Evolutionary conservation across 2,888 invertebrate species (phyloP).

Genomic region (Sussaba pulchella): DNA sequence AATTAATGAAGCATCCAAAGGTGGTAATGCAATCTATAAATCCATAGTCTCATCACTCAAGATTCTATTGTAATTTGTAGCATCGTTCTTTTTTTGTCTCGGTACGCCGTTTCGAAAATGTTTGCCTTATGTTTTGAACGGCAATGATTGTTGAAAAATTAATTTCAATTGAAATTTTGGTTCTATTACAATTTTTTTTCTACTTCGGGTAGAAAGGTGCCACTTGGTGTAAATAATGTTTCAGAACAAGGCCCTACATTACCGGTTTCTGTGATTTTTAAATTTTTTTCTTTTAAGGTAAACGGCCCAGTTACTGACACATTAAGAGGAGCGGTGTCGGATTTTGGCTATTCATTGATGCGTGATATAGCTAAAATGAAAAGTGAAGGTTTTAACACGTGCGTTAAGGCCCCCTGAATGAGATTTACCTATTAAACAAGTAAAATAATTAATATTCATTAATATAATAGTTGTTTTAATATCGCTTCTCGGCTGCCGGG

Average conservation of each 20-base stretch:
- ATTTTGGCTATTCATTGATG: too few relatives aligned
- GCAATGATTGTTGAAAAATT: neutral
- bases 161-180: slow-evolving; percentile 10
- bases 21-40: slow-evolving; percentile 16
- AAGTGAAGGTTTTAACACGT: too few relatives aligned
- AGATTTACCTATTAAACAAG: too few relatives aligned
- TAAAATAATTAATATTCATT: too few relatives aligned
- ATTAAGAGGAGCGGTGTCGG: too few relatives aligned
- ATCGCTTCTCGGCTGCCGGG: too few relatives aligned
- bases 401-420: too few relatives aligned
- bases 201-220: too few relatives aligned
- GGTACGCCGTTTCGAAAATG: neutral
- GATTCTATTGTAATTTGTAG: neutral
- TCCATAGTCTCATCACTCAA: neutral
- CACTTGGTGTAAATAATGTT: neutral
- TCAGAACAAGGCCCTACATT: slow-evolving; percentile 32
- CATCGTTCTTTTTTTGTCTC: slow-evolving; percentile 22
- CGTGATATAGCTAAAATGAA: too few relatives aligned
- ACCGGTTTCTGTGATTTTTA: neutral
- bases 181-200: neutral
- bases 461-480: too few relatives aligned
- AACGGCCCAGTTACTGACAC: too few relatives aligned
- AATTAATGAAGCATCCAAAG: slow-evolving; percentile 39
- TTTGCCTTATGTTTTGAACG: neutral
- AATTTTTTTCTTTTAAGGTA: too few relatives aligned